Evolutionary conservation across 1,140 invertebrate genomes (phyloP), one percentile per base, ranked within the genome.

Genomic region (Leucophenga varia): DNA sequence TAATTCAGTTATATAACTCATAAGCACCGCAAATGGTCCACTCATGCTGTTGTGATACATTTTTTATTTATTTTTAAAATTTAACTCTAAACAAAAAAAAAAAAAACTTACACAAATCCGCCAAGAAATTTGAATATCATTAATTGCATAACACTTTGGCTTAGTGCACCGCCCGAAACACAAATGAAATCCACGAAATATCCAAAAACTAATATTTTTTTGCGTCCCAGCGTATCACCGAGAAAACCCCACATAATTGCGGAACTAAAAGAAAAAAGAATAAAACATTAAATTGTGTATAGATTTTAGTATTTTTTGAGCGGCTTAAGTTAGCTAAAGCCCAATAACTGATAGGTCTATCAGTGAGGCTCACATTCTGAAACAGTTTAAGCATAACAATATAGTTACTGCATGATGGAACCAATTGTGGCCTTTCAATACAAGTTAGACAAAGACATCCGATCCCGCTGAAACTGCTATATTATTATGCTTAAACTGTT

Each of bases 191-290:
- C 82, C 1, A 82, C 73, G n/a, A 86, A 64, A 59, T 85, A 87
- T 2, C 89, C 89, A 55, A 81, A 81, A 9, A 89, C 77, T 18
- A 93, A 76, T 19, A 91, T 78, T 28, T 81, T 80, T 39, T 80
- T 79, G 1, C 90, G 78, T 0, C 91, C 91, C 18, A 85, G 77
- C 0, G 84, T 84, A 59, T 94, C 91, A 1, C 88, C 86, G 5
- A 91, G 56, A 45, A 86, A 89, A 8, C 90, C 90, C 90, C 90
- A 93, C 8, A 91, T 52, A 55, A 89, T 81, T 1, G 87, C 88
- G 42, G 89, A 90, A 2, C 59, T n/a, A n/a, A n/a, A n/a, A n/a
- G n/a, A n/a, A n/a, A n/a, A n/a, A n/a, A n/a, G n/a, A n/a, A n/a
- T n/a, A n/a, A n/a, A n/a, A n/a, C n/a, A n/a, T n/a, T n/a, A n/a